These are phyloP conservation scores for Macquaria australasica DNA, from an alignment of 2,113 vertebrate genomes.

Conservation along the genomic window DNA sequence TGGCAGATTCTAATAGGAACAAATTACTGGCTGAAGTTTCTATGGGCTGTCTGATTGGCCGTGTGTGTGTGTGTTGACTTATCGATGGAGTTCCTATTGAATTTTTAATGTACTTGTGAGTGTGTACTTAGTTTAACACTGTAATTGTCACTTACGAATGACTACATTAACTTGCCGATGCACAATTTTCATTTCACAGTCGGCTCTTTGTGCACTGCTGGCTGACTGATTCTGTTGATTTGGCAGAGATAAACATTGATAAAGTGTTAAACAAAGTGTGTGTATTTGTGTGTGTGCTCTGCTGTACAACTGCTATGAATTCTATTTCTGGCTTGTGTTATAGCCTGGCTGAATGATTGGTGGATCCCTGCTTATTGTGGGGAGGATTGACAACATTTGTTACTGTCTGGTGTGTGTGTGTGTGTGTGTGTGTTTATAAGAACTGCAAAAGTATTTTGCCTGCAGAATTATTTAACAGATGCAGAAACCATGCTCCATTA, in stretches of 20 bases:
- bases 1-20: constrained; percentile 44
- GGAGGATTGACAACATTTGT: not conserved
- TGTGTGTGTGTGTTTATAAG: constrained; percentile 1
- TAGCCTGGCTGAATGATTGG: constrained; percentile 6
- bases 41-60: constrained; percentile 21
- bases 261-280: constrained; percentile 20
- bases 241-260: constrained; percentile 42
- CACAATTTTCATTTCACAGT: constrained; percentile 31
- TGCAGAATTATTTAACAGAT: constrained; percentile 35
- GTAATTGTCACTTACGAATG: constrained; percentile 44
- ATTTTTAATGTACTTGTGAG: constrained; percentile 41
- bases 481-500: constrained; percentile 35
- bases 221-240: constrained; percentile 55
- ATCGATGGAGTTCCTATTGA: constrained; percentile 29
- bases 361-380: not conserved
- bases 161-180: constrained; percentile 40
- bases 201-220: constrained; percentile 40
- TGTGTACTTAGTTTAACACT: constrained; percentile 30
- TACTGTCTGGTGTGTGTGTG: constrained; percentile 6
- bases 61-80: constrained; percentile 12
- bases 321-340: constrained; percentile 8
- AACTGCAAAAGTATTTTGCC: constrained; percentile 10
- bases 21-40: constrained; percentile 57
- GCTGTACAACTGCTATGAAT: not conserved
- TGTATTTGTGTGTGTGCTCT: not conserved